Evolutionary conservation across 2,888 invertebrate genomes (phyloP).

Genomic region (Cynaeus angustus): DNA sequence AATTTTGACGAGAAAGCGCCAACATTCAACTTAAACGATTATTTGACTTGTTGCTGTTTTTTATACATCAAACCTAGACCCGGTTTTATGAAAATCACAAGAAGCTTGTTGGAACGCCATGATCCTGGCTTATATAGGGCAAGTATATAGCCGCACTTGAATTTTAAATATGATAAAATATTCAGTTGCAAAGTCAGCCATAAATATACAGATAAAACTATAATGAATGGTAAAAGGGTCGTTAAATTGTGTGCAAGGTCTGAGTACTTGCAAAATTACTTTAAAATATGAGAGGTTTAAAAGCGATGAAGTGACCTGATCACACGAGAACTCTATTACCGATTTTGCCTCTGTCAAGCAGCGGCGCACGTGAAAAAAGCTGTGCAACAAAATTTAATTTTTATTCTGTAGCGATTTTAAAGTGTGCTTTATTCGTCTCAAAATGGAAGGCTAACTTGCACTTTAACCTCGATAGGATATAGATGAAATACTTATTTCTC

Average conservation of each 20-base stretch:
- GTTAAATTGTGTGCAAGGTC: slow-evolving; percentile 65
- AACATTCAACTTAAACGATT: not conserved
- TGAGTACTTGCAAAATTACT: slow-evolving; percentile 64
- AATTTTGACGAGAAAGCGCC: slow-evolving; percentile 23
- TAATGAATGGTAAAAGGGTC: slow-evolving; percentile 67
- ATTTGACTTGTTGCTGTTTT: slow-evolving; percentile 25
- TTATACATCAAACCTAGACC: slow-evolving; percentile 8
- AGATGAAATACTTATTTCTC: no score
- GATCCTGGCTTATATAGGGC: slow-evolving; percentile 28
- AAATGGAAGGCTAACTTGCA: no score
- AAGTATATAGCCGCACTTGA: slow-evolving; percentile 36
- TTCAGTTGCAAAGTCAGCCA: slow-evolving; percentile 60
- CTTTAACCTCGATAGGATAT: no score
- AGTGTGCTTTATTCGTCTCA: no score
- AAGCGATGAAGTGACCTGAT: slow-evolving; percentile 55
- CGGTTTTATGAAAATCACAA: slow-evolving; percentile 16
- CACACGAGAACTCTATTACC: slow-evolving; percentile 42
- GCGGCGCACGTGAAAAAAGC: no score
- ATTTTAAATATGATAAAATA: slow-evolving; percentile 58
- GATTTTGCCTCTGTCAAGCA: slow-evolving; percentile 22
- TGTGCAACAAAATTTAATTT: no score
- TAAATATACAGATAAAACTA: slow-evolving; percentile 66
- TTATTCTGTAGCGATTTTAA: no score
- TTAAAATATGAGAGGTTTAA: slow-evolving; percentile 63
- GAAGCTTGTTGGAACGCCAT: slow-evolving; percentile 3